phyloP scores from a whole-genome alignment of 2,888 invertebrate species.

The Agriotes lineatus region DNA sequence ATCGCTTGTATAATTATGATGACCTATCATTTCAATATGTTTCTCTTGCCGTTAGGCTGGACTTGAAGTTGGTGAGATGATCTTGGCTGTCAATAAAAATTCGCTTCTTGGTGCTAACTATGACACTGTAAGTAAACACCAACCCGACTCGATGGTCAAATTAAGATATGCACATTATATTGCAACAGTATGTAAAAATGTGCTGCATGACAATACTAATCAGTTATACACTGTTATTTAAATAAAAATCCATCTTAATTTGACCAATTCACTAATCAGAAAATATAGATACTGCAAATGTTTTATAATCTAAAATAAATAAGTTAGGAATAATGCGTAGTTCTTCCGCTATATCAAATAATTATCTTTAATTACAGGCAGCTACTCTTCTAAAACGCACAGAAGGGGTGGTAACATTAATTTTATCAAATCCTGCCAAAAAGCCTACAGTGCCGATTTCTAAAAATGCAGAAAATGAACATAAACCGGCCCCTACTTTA shows the following conservation, averaged over 20 bases:
- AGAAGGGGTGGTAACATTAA: slow-evolving; percentile 86
- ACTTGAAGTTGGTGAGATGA: slow-evolving; percentile 96
- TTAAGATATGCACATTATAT: too few relatives aligned
- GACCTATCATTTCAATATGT: not conserved
- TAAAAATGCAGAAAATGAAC: slow-evolving; percentile 62
- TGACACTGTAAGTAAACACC: slow-evolving; percentile 77
- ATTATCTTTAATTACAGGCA: slow-evolving; percentile 71
- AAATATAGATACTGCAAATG: too few relatives aligned
- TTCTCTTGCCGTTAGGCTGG: slow-evolving; percentile 74
- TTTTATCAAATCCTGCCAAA: slow-evolving; percentile 87
- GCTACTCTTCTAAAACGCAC: slow-evolving; percentile 86
- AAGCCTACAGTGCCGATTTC: slow-evolving; percentile 68
- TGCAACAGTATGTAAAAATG: too few relatives aligned
- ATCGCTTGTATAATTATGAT: too few relatives aligned
- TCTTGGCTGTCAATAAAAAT: slow-evolving; percentile 95
- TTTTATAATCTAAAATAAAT: too few relatives aligned
- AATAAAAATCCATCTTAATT: too few relatives aligned
- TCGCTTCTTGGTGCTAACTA: slow-evolving; percentile 88
- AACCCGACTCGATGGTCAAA: too few relatives aligned
- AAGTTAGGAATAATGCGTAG: too few relatives aligned
- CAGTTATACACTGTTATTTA: too few relatives aligned
- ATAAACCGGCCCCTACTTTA: slow-evolving; percentile 49
- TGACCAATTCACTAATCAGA: too few relatives aligned
- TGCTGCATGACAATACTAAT: too few relatives aligned
- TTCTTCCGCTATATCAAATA: too few relatives aligned